Evolutionary conservation across 2,797 vertebrate species (phyloP), one percentile per base, ranked within the genome.

Genomic region (Propithecus perrieri): DNA sequence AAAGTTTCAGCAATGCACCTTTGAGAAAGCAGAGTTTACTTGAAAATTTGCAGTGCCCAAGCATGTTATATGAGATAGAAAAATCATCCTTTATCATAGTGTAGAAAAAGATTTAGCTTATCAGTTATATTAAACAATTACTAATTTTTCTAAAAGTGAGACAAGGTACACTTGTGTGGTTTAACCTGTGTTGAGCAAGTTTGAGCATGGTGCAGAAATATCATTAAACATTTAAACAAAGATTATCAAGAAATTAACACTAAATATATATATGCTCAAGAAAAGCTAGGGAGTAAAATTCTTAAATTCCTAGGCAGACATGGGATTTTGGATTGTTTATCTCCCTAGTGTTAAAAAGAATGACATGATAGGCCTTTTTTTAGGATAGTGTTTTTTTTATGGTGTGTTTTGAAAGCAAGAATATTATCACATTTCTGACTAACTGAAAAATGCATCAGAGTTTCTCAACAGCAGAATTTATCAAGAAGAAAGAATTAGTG

Each of bases 1-100:
- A 97, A 98, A 98, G 97, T 98, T 98, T 97, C 90, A 93, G 91
- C 95, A 97, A 97, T 90, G 91, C 85, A 91, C 92, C 38, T 97
- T 96, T 89, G 89, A 95, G 91, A 95, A 97, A 92, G 43, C 79
- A 26, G 92, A 87, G 22, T 78, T 97, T 53, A 89, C 61, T 76
- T 89, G 63, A 85, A 98, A 97, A 78, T 85, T 91, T 97, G 17
- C 94, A 95, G 90, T 90, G 35, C 0, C 0, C 79, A 43, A 81
- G 69, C 33, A 43, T 86, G 79, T 85, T 85, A 85, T 95, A 15
- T 92, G 79, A 90, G 95, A 93, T 95, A 97, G 74, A 97, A 98
- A 98, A 97, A 79, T 96, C 94, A 96, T 93, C 91, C 38, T 89
- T 96, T 95, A 95, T 96, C 95, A 55, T 26, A 50, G 69, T 43